Evolutionary conservation across 92 coral and sea anemone genomes (phyloP).

Genomic region (Actinostola sp.): DNA sequence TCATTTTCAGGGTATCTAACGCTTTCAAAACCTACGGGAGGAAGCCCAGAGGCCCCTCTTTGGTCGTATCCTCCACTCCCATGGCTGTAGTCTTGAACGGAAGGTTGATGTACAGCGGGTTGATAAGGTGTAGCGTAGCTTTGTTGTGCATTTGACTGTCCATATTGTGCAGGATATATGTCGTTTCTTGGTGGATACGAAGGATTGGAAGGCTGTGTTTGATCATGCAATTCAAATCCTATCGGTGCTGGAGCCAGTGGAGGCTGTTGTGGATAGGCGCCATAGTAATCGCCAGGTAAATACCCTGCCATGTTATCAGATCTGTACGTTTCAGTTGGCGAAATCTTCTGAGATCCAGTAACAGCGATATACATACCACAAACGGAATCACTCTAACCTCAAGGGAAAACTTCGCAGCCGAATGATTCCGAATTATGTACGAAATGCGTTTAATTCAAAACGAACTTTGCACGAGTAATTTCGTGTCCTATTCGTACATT

Average conservation of each 20-base stretch:
- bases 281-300: slow-evolving; percentile 44
- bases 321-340: slow-evolving; percentile 4
- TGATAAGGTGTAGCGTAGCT: slow-evolving; percentile 20
- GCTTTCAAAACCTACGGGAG: slow-evolving; percentile 75
- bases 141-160: slow-evolving; percentile 16
- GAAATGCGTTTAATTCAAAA: slow-evolving; percentile 10
- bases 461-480: slow-evolving; percentile 10
- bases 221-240: slow-evolving; percentile 63
- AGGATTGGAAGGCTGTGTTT: slow-evolving; percentile 14
- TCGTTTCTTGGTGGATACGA: slow-evolving; percentile 56
- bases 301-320: slow-evolving; percentile 65
- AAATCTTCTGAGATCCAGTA: slow-evolving; percentile 13
- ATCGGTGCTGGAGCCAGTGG: slow-evolving; percentile 45
- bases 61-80: background rate
- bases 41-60: slow-evolving; percentile 5
- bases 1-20: slow-evolving; percentile 10
- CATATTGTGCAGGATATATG: slow-evolving; percentile 39
- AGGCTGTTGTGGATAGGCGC: slow-evolving; percentile 52
- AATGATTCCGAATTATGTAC: slow-evolving; percentile 25
- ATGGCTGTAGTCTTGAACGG: slow-evolving; percentile 24
- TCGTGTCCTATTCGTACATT: background rate
- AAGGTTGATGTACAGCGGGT: slow-evolving; percentile 30
- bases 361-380: slow-evolving; percentile 15
- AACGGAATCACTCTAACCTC: slow-evolving; percentile 6
- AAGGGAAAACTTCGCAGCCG: slow-evolving; percentile 11